Evolutionary conservation across 2,888 invertebrate species (phyloP).

Genomic region (Himalopsyche tibetana): DNA sequence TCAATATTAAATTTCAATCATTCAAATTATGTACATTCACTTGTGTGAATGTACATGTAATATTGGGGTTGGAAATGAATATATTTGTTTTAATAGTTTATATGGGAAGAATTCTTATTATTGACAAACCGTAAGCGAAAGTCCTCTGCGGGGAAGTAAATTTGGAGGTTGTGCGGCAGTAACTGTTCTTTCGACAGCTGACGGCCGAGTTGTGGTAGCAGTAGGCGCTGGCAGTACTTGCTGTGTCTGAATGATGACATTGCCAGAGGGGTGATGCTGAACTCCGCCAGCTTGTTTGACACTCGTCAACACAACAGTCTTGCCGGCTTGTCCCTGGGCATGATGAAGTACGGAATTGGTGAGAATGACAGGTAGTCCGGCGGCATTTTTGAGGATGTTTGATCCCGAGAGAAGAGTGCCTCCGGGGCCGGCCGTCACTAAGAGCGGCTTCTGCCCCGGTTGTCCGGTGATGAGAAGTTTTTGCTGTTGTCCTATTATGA

Average conservation of each 20-base stretch:
- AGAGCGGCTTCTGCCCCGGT: slow-evolving; percentile 73
- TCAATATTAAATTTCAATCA: too few relatives aligned
- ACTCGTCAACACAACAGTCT: slow-evolving; percentile 76
- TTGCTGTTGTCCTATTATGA: slow-evolving; percentile 72
- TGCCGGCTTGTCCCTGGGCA: slow-evolving; percentile 71
- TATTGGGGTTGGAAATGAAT: too few relatives aligned
- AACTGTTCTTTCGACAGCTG: slow-evolving; percentile 68
- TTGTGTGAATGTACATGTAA: too few relatives aligned
- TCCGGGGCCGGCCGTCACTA: slow-evolving; percentile 69
- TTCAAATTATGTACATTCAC: too few relatives aligned
- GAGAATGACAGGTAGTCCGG: slow-evolving; percentile 69
- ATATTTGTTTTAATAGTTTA: too few relatives aligned
- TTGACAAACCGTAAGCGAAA: slow-evolving; percentile 81
- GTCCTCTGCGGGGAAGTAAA: slow-evolving; percentile 79
- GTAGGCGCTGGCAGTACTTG: slow-evolving; percentile 66
- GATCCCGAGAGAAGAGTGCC: slow-evolving; percentile 67
- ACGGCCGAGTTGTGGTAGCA: slow-evolving; percentile 66
- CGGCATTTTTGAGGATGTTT: slow-evolving; percentile 70
- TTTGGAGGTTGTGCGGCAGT: slow-evolving; percentile 71
- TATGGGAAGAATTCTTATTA: background rate
- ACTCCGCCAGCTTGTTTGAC: slow-evolving; percentile 70
- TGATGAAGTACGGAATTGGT: slow-evolving; percentile 62
- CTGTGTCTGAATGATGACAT: slow-evolving; percentile 63
- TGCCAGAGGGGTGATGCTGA: slow-evolving; percentile 53
- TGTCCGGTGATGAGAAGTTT: slow-evolving; percentile 73